phyloP scores from a whole-genome alignment of 2,113 vertebrate species.

The Pomatorhinus ruficollis region DNA sequence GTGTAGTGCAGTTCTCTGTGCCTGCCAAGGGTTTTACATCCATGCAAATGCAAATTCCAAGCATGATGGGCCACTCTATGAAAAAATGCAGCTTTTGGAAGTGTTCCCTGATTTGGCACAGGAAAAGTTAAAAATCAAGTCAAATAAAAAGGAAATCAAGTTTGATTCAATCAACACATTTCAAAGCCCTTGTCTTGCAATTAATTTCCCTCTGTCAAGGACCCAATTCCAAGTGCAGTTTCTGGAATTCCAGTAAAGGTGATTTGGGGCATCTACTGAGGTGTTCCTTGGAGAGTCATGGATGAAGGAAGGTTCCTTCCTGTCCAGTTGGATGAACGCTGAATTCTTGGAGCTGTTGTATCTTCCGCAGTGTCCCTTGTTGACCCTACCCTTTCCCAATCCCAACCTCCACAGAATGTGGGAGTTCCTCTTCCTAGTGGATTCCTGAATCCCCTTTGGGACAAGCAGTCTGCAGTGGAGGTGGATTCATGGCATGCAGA shows the following conservation, averaged over 20 bases:
- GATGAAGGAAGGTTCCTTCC: not conserved
- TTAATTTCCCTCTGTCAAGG: not conserved
- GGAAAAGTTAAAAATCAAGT: not conserved
- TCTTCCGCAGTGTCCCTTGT: rapidly evolving
- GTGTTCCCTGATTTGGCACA: not conserved
- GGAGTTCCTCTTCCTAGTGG: rapidly evolving
- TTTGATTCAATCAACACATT: not conserved
- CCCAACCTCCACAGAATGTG: rapidly evolving
- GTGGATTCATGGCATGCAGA: rapidly evolving
- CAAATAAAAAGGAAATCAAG: not conserved
- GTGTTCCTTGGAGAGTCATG: not conserved
- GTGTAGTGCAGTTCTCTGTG: not conserved
- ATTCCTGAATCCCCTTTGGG: not conserved
- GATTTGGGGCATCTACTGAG: not conserved
- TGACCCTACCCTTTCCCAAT: not conserved
- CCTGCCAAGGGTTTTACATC: not conserved
- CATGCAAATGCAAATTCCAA: not conserved
- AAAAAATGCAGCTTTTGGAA: not conserved
- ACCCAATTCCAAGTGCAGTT: not conserved
- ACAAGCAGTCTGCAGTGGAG: not conserved
- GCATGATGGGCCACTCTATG: not conserved
- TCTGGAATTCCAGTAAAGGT: not conserved
- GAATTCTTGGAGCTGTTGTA: not conserved
- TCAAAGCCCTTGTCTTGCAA: not conserved
- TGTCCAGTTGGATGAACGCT: not conserved